Percentiles rank a stretch among this genome's conserved stretches.
phyloP scores from a whole-genome alignment of 2,888 invertebrate species.

The Synergus laeviventris region DNA sequence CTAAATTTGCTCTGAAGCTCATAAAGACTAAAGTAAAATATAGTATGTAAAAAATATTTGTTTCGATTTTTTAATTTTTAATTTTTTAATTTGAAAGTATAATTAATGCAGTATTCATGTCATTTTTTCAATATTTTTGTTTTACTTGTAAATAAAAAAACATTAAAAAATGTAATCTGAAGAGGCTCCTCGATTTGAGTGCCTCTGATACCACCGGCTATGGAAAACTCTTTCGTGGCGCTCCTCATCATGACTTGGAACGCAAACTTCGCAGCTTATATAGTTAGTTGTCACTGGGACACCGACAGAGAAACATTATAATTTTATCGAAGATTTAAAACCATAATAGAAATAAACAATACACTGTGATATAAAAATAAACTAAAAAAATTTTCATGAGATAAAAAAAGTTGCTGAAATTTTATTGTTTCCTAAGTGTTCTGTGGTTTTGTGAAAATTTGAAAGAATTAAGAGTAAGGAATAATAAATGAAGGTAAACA shows the following conservation, averaged over 20 bases:
- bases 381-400: not conserved
- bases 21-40: no score
- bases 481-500: slow-evolving; percentile 29
- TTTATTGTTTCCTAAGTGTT: not conserved
- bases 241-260: slow-evolving; percentile 6
- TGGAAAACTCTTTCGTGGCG: not conserved
- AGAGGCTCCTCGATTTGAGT: slow-evolving; percentile 12
- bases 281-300: slow-evolving; percentile 35
- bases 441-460: not conserved
- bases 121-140: not conserved
- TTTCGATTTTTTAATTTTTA: no score
- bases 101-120: no score
- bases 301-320: slow-evolving; percentile 1
- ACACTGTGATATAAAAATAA: not conserved
- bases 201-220: not conserved
- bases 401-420: not conserved
- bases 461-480: slow-evolving; percentile 5
- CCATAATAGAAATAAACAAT: not conserved
- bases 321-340: not conserved
- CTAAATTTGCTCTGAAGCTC: no score
- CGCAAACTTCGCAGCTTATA: not conserved
- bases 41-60: no score
- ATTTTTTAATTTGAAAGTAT: no score
- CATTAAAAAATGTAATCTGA: not conserved
- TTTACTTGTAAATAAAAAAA: not conserved